These are phyloP conservation scores for Spermophilus dauricus DNA, from an alignment of 2,113 vertebrate genomes.

Conservation along the genomic window DNA sequence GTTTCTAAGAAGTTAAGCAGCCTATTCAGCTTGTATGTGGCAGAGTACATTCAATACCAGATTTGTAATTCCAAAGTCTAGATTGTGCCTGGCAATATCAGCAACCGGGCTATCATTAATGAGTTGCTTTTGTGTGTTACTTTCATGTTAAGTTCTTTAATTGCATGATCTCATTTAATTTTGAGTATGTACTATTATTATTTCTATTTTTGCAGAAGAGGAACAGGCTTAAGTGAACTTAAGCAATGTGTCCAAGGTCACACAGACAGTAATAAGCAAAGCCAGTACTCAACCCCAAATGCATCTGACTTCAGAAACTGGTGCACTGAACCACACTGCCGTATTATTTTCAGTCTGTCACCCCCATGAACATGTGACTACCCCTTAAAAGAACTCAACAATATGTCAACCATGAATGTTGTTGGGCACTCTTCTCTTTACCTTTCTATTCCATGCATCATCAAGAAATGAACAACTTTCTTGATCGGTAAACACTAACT, in stretches of 20 bases:
- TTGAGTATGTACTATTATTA: constrained; percentile 37
- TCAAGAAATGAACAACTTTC: constrained; percentile 51
- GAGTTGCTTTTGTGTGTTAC: background rate
- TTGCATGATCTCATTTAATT: constrained; percentile 54
- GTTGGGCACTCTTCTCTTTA: background rate
- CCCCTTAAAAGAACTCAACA: background rate
- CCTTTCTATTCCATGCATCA: background rate
- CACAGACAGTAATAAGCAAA: constrained; percentile 46
- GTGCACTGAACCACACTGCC: background rate
- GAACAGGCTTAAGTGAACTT: constrained; percentile 28
- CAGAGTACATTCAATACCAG: constrained; percentile 28
- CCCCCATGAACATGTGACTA: background rate
- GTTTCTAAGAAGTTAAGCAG: constrained; percentile 26
- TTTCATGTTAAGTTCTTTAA: constrained; percentile 29
- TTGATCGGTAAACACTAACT: background rate
- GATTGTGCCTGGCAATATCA: background rate
- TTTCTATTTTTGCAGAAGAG: constrained; percentile 64
- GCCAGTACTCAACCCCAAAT: background rate
- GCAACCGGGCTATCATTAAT: background rate
- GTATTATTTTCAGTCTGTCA: background rate
- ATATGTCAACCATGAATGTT: background rate
- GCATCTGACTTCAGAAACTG: background rate
- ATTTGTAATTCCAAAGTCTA: constrained; percentile 24
- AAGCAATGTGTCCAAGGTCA: constrained; percentile 11
- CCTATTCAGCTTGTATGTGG: background rate